Percentiles rank a stretch among this genome's conserved stretches.
phyloP scores from a whole-genome alignment of 2,797 vertebrate genomes.

The Lateolabrax maculatus region DNA sequence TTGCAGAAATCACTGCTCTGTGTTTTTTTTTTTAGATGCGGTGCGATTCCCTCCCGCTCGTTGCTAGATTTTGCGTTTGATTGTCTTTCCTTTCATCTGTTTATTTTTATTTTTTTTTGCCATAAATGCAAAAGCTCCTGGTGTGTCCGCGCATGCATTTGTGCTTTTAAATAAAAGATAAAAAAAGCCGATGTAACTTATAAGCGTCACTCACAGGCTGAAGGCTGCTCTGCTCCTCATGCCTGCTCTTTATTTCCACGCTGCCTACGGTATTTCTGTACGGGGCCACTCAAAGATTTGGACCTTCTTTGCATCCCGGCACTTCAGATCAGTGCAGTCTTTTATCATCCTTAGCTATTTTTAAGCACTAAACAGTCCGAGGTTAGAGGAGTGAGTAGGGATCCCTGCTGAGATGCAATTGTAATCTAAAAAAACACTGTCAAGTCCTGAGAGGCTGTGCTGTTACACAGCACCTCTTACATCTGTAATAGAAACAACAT shows the following conservation, averaged over 20 bases:
- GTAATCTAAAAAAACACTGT: conserved; percentile 72
- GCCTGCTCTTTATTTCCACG: conserved; percentile 25
- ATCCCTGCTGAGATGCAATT: conserved; percentile 70
- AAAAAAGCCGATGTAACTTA: conserved; percentile 38
- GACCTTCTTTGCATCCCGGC: conserved; percentile 43
- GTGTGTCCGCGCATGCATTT: background rate
- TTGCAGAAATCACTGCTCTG: background rate
- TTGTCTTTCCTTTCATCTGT: background rate
- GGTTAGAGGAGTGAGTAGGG: conserved; percentile 59
- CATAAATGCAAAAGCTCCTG: background rate
- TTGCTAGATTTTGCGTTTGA: background rate
- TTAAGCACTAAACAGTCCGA: conserved; percentile 58
- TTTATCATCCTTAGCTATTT: conserved; percentile 64
- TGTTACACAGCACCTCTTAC: conserved; percentile 51
- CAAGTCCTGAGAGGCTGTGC: conserved; percentile 65
- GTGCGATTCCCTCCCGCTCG: background rate
- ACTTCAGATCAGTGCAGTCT: conserved; percentile 25
- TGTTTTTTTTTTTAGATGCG: conserved; percentile 14
- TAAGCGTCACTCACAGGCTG: conserved; percentile 21
- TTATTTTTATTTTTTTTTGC: too few relatives aligned
- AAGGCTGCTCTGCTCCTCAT: conserved; percentile 13
- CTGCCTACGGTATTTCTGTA: conserved; percentile 18
- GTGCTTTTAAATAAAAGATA: conserved; percentile 11
- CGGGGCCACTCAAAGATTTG: conserved; percentile 34
- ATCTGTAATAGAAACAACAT: conserved; percentile 62